Conservation (phyloP, 2,888 invertebrate species). For the Drosophila buzzatii region DNA sequence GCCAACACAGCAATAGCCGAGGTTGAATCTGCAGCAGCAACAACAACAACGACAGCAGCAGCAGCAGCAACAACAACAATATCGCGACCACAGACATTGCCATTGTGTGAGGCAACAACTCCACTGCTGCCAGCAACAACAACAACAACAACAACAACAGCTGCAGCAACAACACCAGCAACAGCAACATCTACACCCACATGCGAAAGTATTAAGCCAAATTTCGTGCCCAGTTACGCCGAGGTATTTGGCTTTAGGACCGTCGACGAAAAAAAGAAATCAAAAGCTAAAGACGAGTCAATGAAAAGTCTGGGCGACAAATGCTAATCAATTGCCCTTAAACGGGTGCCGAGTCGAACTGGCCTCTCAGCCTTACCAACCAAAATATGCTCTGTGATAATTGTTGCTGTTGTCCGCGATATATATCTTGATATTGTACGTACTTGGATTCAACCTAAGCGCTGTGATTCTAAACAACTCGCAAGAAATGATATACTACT, state of each 20-base stretch:
- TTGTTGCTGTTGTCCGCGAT: slow-evolving; percentile 50
- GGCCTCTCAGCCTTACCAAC: slow-evolving; percentile 32
- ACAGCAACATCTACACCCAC: slow-evolving; percentile 56
- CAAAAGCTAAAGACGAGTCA: slow-evolving; percentile 42
- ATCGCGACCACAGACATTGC: slow-evolving; percentile 38
- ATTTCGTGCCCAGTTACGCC: slow-evolving; percentile 74
- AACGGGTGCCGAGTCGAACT: slow-evolving; percentile 10
- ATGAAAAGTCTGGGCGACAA: slow-evolving; percentile 53
- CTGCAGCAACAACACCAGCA: slow-evolving; percentile 33
- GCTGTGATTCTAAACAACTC: slow-evolving; percentile 69
- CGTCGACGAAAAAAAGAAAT: slow-evolving; percentile 70
- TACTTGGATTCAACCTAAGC: slow-evolving; percentile 60
- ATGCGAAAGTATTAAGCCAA: slow-evolving; percentile 60
- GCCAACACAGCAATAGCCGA: slow-evolving; percentile 49
- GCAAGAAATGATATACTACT: slow-evolving; percentile 29
- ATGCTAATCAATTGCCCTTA: slow-evolving; percentile 35
- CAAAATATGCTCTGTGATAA: slow-evolving; percentile 74
- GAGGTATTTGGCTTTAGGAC: slow-evolving; percentile 69
- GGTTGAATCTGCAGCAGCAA: slow-evolving; percentile 34
- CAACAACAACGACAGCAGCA: slow-evolving; percentile 28
- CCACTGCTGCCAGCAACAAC: slow-evolving; percentile 44
- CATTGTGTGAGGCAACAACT: slow-evolving; percentile 57
- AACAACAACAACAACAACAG: slow-evolving; percentile 11
- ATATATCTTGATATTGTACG: slow-evolving; percentile 25
- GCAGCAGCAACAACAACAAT: slow-evolving; percentile 28